These are phyloP conservation scores for Onchidella celtica DNA, from an alignment of 2,888 invertebrate genomes.

Conservation along the genomic window DNA sequence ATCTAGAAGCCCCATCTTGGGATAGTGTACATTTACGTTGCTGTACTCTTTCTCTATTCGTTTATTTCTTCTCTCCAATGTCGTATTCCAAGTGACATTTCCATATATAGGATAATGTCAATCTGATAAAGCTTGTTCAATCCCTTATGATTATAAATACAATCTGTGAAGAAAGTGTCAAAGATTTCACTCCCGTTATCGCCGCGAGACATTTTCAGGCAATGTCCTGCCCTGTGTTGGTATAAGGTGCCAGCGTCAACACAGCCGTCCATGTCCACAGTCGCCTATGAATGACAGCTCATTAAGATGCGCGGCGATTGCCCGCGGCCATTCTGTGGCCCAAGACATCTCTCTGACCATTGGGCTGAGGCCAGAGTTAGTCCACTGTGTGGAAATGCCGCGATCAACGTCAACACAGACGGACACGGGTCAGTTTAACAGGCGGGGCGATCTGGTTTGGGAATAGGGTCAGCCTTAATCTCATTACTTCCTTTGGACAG, in stretches of 20 bases:
- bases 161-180: not conserved
- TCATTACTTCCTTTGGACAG: constrained; percentile 16
- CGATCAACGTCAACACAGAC: constrained; percentile 30
- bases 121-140: too few relatives aligned
- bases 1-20: too few relatives aligned
- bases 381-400: constrained; percentile 3
- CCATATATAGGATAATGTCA: too few relatives aligned
- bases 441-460: not conserved
- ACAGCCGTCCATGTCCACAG: constrained; percentile 21
- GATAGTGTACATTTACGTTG: too few relatives aligned
- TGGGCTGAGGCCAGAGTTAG: not conserved
- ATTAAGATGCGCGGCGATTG: constrained; percentile 36
- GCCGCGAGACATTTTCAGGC: constrained; percentile 1
- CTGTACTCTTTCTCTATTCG: too few relatives aligned
- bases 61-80: too few relatives aligned
- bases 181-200: constrained; percentile 5
- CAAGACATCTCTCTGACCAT: not conserved
- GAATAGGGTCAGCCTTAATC: not conserved
- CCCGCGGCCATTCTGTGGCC: not conserved
- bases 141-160: too few relatives aligned
- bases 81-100: too few relatives aligned
- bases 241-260: not conserved
- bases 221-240: too few relatives aligned
- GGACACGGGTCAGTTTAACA: constrained; percentile 23
- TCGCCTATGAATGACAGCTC: constrained; percentile 34